Evolutionary conservation across 2,797 vertebrate genomes (phyloP).

Genomic region (Echiichthys vipera): DNA sequence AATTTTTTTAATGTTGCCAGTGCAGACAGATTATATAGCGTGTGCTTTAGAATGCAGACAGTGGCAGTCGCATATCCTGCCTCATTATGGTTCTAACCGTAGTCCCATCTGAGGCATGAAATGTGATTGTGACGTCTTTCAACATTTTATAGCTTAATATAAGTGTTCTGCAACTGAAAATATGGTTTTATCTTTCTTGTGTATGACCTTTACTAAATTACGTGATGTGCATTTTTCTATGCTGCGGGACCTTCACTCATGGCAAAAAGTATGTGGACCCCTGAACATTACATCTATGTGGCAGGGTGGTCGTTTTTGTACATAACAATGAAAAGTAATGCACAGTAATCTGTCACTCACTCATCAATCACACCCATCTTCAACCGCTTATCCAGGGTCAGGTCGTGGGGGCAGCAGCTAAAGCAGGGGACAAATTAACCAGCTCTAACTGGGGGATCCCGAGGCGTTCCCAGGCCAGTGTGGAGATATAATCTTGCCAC

Average conservation of each 20-base stretch:
- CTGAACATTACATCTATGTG: not conserved
- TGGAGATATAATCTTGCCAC: too few relatives aligned
- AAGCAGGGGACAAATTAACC: too few relatives aligned
- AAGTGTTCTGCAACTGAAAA: conserved; percentile 4
- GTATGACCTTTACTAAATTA: not conserved
- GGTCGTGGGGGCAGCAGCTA: too few relatives aligned
- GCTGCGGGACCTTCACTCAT: not conserved
- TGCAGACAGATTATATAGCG: not conserved
- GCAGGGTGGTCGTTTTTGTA: too few relatives aligned
- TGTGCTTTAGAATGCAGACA: conserved; percentile 18
- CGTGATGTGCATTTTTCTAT: not conserved
- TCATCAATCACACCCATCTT: too few relatives aligned
- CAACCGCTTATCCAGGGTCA: too few relatives aligned
- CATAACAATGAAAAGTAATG: too few relatives aligned
- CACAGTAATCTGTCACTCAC: too few relatives aligned
- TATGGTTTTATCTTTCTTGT: not conserved
- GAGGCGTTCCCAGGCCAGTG: too few relatives aligned
- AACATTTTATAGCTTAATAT: conserved; percentile 15
- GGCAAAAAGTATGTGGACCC: not conserved
- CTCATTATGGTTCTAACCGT: not conserved
- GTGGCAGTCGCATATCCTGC: conserved; percentile 8
- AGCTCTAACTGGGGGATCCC: too few relatives aligned
- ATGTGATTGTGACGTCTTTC: conserved; percentile 8
- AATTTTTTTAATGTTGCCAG: conserved; percentile 11
- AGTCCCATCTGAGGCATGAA: conserved; percentile 20